Evolutionary conservation across 1,140 invertebrate species (phyloP).

Genomic region (Gryllus bimaculatus): DNA sequence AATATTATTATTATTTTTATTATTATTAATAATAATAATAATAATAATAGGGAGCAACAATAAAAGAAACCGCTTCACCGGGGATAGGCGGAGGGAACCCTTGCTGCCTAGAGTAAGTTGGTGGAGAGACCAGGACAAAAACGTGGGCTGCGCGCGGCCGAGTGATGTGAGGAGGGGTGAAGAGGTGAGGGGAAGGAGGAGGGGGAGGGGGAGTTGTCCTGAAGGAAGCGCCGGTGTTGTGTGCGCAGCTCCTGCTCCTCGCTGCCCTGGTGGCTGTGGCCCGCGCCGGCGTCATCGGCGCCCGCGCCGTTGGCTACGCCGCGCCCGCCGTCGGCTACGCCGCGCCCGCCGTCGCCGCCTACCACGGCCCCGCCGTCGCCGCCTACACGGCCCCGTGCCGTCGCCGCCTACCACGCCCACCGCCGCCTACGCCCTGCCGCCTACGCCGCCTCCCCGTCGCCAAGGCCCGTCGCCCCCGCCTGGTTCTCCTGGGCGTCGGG

Average conservation of each 20-base stretch:
- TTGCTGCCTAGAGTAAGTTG: too few species aligned
- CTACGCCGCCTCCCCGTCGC: constrained; percentile 27
- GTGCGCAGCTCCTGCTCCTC: constrained; percentile 22
- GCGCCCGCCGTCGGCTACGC: constrained; percentile 17
- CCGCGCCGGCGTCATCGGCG: constrained; percentile 20
- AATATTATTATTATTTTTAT: neutral
- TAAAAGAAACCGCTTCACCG: too few species aligned
- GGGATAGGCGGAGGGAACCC: too few species aligned
- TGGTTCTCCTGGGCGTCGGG: constrained; percentile 39
- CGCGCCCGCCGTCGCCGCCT: constrained; percentile 11
- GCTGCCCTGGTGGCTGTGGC: constrained; percentile 22
- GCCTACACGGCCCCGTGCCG: constrained; percentile 25
- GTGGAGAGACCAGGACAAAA: too few species aligned
- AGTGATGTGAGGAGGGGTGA: too few species aligned
- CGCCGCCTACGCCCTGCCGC: constrained; percentile 26
- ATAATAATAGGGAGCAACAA: neutral
- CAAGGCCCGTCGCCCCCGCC: constrained; percentile 20
- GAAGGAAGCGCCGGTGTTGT: neutral
- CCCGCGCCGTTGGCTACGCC: constrained; percentile 19
- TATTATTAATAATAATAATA: neutral
- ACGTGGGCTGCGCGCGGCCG: too few species aligned
- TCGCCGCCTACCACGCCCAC: constrained; percentile 23
- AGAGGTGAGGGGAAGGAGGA: too few species aligned
- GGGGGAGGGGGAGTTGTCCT: too few species aligned
- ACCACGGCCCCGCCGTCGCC: constrained; percentile 25